A percentile compares a stretch with the other conserved stretches of the same genome.
These are phyloP conservation scores for Megaustenia siamemsis DNA, from an alignment of 2,888 invertebrate species.

Conservation along the genomic window DNA sequence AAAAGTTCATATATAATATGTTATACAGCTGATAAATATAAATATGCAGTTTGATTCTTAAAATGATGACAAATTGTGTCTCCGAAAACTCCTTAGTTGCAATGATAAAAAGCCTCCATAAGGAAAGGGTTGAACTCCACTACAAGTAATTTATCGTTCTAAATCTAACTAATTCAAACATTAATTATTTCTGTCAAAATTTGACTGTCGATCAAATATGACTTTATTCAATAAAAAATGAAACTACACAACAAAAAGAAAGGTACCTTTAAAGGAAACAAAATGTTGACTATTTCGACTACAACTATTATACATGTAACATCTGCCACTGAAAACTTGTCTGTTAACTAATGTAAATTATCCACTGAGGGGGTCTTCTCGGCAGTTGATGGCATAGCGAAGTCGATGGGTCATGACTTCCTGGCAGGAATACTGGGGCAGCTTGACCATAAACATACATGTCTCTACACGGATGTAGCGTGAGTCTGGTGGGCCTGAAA, in stretches of 20 bases:
- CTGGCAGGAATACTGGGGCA: slow-evolving; percentile 78
- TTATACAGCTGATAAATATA: no score
- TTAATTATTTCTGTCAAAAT: background rate
- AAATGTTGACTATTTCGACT: background rate
- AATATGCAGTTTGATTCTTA: no score
- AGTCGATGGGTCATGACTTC: slow-evolving; percentile 78
- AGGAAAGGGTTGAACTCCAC: no score
- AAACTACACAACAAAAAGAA: background rate
- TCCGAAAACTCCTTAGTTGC: no score
- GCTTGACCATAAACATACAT: slow-evolving; percentile 80
- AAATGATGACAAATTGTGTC: no score
- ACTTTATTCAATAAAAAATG: background rate
- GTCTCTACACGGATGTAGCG: slow-evolving; percentile 79
- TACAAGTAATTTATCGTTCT: no score
- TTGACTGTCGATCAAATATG: background rate
- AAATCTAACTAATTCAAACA: no score
- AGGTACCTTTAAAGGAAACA: no score
- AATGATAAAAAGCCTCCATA: no score
- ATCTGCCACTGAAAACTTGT: no score
- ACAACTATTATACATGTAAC: background rate
- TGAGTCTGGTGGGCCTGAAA: slow-evolving; percentile 74
- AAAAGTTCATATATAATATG: no score
- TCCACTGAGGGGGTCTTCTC: slow-evolving; percentile 79
- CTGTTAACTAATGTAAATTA: slow-evolving; percentile 56
- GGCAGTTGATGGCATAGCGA: slow-evolving; percentile 78